These are phyloP conservation scores for Rhipidura dahli DNA, from an alignment of 2,113 vertebrate species.

Conservation along the genomic window DNA sequence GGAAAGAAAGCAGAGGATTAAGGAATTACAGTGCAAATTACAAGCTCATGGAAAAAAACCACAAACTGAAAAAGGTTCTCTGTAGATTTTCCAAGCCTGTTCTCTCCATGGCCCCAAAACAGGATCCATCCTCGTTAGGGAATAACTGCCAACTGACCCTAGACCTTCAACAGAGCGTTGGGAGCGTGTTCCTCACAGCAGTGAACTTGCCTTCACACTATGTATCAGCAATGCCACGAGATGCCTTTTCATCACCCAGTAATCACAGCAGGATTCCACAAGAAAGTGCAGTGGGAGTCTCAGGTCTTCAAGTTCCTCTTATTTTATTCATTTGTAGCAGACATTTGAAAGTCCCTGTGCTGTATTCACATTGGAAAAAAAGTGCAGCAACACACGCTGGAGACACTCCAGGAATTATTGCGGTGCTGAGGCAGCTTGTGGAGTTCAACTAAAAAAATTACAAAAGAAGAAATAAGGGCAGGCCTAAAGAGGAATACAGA, in stretches of 20 bases:
- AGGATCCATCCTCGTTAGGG: not conserved
- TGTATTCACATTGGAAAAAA: not conserved
- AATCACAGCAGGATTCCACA: not conserved
- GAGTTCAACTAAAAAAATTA: not conserved
- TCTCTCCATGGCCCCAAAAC: not conserved
- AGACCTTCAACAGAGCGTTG: not conserved
- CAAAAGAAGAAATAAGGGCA: not conserved
- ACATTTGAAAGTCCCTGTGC: not conserved
- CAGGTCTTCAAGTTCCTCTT: not conserved
- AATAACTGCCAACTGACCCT: not conserved
- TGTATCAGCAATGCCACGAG: accelerated
- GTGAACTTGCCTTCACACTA: not conserved
- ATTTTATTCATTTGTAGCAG: not conserved
- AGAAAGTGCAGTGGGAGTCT: not conserved
- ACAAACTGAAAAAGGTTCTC: not conserved
- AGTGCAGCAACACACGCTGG: not conserved
- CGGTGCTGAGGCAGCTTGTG: not conserved
- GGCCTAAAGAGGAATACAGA: not conserved
- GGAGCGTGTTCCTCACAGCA: not conserved
- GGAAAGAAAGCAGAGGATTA: not conserved
- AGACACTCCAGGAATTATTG: not conserved
- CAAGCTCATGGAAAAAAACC: not conserved
- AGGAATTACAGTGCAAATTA: not conserved
- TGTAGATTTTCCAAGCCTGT: not conserved
- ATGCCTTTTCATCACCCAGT: not conserved